Conservation (phyloP, 2,888 invertebrate genomes). For the Dicroscelio sp. region DNA sequence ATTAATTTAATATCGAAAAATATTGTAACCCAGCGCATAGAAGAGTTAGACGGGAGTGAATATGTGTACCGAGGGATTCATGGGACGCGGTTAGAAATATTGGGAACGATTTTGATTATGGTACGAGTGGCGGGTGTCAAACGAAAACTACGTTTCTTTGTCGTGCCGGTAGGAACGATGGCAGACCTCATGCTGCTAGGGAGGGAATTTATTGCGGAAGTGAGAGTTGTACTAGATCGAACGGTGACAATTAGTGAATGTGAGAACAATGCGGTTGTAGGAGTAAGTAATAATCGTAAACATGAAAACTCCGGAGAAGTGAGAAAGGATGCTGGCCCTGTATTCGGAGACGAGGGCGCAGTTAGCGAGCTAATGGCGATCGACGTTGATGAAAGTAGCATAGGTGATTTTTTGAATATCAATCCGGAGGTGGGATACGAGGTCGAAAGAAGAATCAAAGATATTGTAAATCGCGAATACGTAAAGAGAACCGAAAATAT, state of each 20-base stretch:
- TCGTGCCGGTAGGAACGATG: constrained; percentile 16
- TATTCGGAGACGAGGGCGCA: not conserved
- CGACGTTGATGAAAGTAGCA: not conserved
- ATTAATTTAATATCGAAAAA: not conserved
- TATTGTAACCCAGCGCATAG: not conserved
- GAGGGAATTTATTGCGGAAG: not conserved
- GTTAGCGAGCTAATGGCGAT: not conserved
- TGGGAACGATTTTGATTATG: not conserved
- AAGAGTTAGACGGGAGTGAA: not conserved
- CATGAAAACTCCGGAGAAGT: not conserved
- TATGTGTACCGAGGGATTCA: constrained; percentile 14
- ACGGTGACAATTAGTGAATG: not conserved
- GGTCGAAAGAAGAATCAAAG: not conserved
- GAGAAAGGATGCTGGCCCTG: not conserved
- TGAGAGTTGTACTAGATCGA: not conserved
- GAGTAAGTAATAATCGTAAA: not conserved
- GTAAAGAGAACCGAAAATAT: not conserved
- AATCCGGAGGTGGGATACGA: not conserved
- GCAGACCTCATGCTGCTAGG: not conserved
- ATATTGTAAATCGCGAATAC: not conserved
- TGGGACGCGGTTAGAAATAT: not conserved
- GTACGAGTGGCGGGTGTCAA: not conserved
- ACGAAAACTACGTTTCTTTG: not conserved
- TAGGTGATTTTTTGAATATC: not conserved
- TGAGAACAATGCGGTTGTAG: not conserved